phyloP scores from a whole-genome alignment of 2,797 vertebrate genomes.

The Paramormyrops hopkinsi region DNA sequence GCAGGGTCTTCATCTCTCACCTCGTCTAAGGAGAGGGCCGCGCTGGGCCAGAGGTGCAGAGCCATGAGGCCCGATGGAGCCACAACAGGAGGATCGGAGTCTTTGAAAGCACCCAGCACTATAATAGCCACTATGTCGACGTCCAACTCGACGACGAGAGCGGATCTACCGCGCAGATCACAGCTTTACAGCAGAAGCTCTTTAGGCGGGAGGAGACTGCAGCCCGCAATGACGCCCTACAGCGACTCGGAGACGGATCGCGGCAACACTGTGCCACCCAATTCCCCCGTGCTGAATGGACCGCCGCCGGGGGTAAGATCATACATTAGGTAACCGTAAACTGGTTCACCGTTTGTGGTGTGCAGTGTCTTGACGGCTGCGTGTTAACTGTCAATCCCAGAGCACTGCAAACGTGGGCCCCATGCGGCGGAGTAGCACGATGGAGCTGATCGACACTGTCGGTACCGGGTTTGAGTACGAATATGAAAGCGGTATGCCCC shows the following conservation, averaged over 20 bases:
- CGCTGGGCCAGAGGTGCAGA: conserved; percentile 42
- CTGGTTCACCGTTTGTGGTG: neutral
- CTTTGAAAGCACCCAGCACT: conserved; percentile 52
- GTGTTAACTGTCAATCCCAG: conserved; percentile 25
- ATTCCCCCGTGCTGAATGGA: conserved; percentile 53
- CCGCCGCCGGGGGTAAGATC: conserved; percentile 16
- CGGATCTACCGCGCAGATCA: conserved; percentile 25
- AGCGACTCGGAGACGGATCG: conserved; percentile 59
- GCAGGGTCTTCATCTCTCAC: conserved; percentile 58
- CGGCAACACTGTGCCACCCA: conserved; percentile 59
- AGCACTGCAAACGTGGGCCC: conserved; percentile 32
- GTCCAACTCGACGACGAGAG: conserved; percentile 30
- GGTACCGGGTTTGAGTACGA: conserved; percentile 53
- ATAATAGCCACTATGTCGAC: conserved; percentile 43
- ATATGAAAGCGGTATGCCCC: conserved; percentile 41
- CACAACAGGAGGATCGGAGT: conserved; percentile 45
- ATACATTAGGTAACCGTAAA: no score
- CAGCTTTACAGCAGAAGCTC: conserved; percentile 11
- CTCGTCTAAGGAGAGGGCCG: conserved; percentile 52
- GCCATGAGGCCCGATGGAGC: conserved; percentile 54
- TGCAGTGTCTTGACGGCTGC: neutral
- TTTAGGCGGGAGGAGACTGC: conserved; percentile 45
- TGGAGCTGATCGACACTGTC: conserved; percentile 40
- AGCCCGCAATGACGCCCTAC: conserved; percentile 44
- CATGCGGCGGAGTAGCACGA: conserved; percentile 45